Conservation (phyloP, 2,797 vertebrate genomes). For the Pachyuromys duprasi region DNA sequence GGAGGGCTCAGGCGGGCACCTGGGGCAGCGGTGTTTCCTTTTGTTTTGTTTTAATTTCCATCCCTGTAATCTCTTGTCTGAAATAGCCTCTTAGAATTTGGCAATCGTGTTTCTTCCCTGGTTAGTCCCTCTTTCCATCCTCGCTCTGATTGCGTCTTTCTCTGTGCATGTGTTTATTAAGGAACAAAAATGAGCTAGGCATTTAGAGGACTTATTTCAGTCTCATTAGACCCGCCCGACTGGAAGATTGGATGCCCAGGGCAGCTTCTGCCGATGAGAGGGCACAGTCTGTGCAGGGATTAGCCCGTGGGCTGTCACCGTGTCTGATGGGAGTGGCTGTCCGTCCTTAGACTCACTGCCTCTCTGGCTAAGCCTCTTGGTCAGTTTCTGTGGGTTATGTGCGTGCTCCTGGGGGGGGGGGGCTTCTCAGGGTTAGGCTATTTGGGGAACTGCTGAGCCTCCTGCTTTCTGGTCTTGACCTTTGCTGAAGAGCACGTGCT, state of each 20-base stretch:
- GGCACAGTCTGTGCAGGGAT: background rate
- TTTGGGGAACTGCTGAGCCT: constrained; percentile 60
- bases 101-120: constrained; percentile 61
- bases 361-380: background rate
- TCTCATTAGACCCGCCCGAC: background rate
- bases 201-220: constrained; percentile 33
- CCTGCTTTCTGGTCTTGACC: constrained; percentile 66
- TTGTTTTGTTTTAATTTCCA: constrained; percentile 44
- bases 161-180: constrained; percentile 54
- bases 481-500: constrained; percentile 54
- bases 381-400: background rate
- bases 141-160: background rate
- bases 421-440: background rate
- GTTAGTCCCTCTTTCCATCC: constrained; percentile 71
- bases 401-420: background rate
- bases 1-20: constrained; percentile 48
- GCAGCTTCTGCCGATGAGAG: background rate
- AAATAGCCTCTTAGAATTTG: constrained; percentile 69
- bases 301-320: background rate
- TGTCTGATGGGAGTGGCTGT: background rate
- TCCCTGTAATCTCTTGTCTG: constrained; percentile 50
- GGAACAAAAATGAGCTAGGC: constrained; percentile 28
- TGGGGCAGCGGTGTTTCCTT: constrained; percentile 2
- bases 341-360: background rate
- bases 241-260: background rate